phyloP scores from a whole-genome alignment of 2,113 vertebrate species.

The Cyanoderma ruficeps region DNA sequence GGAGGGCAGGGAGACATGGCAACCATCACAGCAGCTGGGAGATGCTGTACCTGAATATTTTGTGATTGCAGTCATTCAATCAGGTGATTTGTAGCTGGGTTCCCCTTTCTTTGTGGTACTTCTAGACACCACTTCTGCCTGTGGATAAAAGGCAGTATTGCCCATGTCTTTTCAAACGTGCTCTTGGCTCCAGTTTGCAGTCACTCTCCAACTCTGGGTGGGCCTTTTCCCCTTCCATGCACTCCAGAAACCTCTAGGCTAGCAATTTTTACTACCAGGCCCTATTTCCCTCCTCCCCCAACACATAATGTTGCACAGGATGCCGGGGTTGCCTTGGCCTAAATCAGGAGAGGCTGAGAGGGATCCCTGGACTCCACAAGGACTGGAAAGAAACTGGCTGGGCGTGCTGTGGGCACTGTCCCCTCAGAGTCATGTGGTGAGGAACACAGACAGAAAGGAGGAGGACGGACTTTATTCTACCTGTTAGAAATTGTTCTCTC shows the following conservation, averaged over 20 bases:
- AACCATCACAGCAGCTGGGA: neutral
- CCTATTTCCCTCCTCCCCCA: neutral
- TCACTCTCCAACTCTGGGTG: neutral
- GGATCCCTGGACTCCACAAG: no score
- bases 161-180: accelerated
- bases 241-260: neutral
- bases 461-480: neutral
- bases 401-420: neutral
- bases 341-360: neutral
- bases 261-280: neutral
- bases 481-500: neutral
- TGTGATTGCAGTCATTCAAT: neutral
- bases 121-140: neutral
- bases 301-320: neutral
- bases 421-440: neutral
- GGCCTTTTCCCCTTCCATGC: neutral
- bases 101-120: neutral
- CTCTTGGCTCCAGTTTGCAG: neutral
- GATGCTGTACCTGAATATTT: neutral
- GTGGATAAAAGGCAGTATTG: neutral
- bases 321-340: neutral
- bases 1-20: neutral
- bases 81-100: neutral
- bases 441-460: neutral
- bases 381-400: neutral